phyloP scores from a whole-genome alignment of 2,797 vertebrate genomes.

The Gobionotothen gibberifrons region DNA sequence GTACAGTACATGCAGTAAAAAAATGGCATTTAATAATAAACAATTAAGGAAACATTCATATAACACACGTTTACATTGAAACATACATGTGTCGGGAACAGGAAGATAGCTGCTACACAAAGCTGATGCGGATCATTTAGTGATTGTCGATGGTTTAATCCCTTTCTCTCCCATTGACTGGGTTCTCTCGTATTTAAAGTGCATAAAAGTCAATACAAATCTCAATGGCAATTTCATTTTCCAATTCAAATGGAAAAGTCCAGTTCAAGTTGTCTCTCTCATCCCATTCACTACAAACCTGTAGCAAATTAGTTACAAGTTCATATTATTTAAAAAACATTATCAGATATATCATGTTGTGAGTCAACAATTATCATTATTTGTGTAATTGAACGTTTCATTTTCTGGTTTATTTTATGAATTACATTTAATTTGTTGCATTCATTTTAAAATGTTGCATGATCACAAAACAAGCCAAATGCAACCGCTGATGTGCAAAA shows the following conservation, averaged over 20 bases:
- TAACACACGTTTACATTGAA: neutral
- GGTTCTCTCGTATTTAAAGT: neutral
- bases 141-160: neutral
- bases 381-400: neutral
- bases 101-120: conserved; percentile 5
- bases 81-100: neutral
- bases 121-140: conserved; percentile 17
- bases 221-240: neutral
- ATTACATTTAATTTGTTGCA: neutral
- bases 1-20: conserved; percentile 12
- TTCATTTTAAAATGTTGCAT: neutral
- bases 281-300: neutral
- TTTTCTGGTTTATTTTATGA: neutral
- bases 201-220: neutral
- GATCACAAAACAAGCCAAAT: neutral
- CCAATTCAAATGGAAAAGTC: conserved; percentile 12
- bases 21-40: neutral
- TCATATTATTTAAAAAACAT: too few relatives aligned
- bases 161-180: neutral
- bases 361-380: neutral
- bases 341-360: neutral
- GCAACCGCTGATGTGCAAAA: neutral
- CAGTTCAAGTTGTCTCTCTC: neutral
- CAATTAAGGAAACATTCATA: neutral
- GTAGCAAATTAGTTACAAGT: neutral